Percentiles rank a stretch among this genome's conserved stretches.
Evolutionary conservation across 2,113 vertebrate species (phyloP).

Genomic region (Embiotoca jacksoni): DNA sequence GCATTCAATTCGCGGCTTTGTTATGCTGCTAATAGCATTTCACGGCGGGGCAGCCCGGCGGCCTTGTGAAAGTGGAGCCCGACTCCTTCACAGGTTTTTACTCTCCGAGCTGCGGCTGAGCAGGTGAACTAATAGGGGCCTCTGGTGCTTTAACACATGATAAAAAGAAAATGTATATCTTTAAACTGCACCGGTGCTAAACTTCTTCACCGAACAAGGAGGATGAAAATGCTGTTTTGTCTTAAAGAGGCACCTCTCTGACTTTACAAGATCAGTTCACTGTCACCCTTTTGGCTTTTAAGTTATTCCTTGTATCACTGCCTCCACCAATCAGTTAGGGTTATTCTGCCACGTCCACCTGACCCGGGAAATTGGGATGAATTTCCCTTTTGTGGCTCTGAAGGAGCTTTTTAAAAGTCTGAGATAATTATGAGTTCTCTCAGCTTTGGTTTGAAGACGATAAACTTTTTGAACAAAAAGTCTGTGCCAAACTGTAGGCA

Average conservation of each 20-base stretch:
- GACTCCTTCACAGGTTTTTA: constrained; percentile 13
- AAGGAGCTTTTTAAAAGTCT: too few relatives aligned
- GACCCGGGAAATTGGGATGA: too few relatives aligned
- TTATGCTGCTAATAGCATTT: constrained; percentile 55
- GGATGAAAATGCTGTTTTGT: not conserved
- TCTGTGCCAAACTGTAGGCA: too few relatives aligned
- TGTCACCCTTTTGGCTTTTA: too few relatives aligned
- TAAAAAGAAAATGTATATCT: not conserved
- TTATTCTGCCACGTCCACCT: too few relatives aligned
- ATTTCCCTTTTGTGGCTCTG: too few relatives aligned
- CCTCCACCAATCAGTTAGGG: too few relatives aligned
- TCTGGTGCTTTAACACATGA: not conserved
- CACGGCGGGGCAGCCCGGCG: constrained; percentile 27
- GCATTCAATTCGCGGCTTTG: constrained; percentile 57
- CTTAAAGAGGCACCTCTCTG: not conserved
- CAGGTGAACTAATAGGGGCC: constrained; percentile 25
- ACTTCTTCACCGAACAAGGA: not conserved
- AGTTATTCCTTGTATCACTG: too few relatives aligned
- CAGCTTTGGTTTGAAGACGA: too few relatives aligned
- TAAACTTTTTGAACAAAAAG: too few relatives aligned
- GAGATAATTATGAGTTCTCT: too few relatives aligned
- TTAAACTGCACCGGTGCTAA: not conserved
- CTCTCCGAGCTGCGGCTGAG: not conserved
- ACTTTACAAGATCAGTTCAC: too few relatives aligned
- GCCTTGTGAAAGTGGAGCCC: constrained; percentile 29